phyloP scores from a whole-genome alignment of 2,113 vertebrate species.

The Todiramphus saurophagus region DNA sequence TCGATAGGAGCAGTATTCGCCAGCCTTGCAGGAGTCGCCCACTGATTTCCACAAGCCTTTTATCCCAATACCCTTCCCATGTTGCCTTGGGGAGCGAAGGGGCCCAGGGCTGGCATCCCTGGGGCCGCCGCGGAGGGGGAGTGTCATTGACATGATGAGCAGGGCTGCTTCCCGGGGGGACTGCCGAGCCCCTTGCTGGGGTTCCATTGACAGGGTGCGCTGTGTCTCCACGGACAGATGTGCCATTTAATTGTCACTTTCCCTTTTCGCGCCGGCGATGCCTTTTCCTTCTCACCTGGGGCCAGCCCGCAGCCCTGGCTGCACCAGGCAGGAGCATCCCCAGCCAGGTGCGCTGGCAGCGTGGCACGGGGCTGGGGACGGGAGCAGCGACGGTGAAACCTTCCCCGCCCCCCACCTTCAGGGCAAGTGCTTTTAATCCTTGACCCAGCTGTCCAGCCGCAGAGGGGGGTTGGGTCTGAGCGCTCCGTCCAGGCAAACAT shows the following conservation, averaged over 20 bases:
- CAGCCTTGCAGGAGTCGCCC: too few species aligned
- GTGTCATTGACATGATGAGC: accelerated
- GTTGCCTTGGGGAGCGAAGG: background rate
- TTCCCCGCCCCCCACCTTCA: too few species aligned
- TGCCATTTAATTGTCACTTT: background rate
- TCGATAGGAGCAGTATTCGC: too few species aligned
- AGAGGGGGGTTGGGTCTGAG: background rate
- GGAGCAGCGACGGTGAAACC: background rate
- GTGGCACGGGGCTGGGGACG: accelerated
- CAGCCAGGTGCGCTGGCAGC: background rate
- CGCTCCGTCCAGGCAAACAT: constrained; percentile 47
- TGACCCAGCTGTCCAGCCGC: background rate
- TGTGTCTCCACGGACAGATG: background rate
- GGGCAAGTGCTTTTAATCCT: background rate
- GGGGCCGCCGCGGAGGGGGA: accelerated
- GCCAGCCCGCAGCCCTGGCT: background rate
- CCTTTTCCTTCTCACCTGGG: background rate
- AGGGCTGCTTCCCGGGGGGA: background rate
- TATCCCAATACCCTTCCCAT: background rate
- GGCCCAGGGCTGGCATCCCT: background rate
- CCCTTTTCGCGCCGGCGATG: accelerated
- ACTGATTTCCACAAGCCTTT: background rate
- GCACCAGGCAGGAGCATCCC: background rate
- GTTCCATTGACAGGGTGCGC: accelerated
- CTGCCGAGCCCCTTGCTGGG: accelerated